phyloP scores from a whole-genome alignment of 2,113 vertebrate species.

The Phaethornis superciliosus region DNA sequence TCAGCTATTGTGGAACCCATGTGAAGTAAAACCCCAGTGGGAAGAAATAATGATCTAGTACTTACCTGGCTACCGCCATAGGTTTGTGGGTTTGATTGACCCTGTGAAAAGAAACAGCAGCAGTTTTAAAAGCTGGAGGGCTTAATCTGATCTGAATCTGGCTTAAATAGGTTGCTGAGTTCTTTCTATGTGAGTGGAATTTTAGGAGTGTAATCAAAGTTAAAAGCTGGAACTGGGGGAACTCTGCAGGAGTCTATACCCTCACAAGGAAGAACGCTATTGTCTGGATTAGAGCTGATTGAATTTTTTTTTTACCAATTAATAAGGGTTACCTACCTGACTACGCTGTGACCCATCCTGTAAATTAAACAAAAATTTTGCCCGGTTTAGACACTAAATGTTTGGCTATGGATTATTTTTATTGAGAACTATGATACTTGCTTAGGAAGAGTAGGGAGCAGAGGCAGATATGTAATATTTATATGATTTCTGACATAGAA shows the following conservation, averaged over 20 bases:
- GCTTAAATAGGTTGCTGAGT: neutral
- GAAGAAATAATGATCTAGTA: neutral
- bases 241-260: neutral
- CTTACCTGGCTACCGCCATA: slow-evolving; percentile 24
- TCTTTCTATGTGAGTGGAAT: neutral
- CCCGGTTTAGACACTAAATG: neutral
- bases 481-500: neutral
- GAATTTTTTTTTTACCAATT: neutral
- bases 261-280: neutral
- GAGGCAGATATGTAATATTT: neutral
- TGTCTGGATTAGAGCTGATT: neutral
- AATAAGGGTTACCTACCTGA: neutral
- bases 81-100: slow-evolving; percentile 19
- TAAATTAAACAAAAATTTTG: neutral
- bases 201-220: neutral
- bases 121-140: neutral
- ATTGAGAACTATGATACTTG: neutral
- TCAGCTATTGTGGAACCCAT: neutral
- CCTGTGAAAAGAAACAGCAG: neutral
- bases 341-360: slow-evolving; percentile 13
- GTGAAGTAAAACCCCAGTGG: neutral
- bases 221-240: neutral
- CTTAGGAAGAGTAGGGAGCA: neutral
- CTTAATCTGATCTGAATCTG: neutral
- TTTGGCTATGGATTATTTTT: neutral